Percentiles rank a stretch among this genome's conserved stretches.
phyloP scores from a whole-genome alignment of 2,888 invertebrate genomes.

The Aleiodes leptofemur region DNA sequence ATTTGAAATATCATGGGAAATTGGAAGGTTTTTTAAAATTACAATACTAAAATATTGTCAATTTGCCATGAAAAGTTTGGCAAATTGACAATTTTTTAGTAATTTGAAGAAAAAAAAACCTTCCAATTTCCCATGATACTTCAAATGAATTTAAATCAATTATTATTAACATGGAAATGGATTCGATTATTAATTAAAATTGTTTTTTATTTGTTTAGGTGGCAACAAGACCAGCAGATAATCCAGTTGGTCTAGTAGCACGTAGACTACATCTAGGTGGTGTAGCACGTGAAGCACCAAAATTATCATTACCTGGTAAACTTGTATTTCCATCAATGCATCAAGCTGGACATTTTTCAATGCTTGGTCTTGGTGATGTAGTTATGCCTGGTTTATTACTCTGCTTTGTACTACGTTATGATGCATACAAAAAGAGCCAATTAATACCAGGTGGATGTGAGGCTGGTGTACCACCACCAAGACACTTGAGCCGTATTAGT shows the following conservation, averaged over 20 bases:
- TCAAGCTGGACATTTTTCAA: slow-evolving; percentile 97
- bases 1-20: too few relatives aligned
- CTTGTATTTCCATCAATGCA: slow-evolving; percentile 98
- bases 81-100: too few relatives aligned
- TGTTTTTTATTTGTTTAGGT: slow-evolving; percentile 75
- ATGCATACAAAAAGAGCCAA: slow-evolving; percentile 96
- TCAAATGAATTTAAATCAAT: too few relatives aligned
- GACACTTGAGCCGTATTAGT: slow-evolving; percentile 80
- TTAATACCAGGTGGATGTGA: slow-evolving; percentile 79
- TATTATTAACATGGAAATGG: too few relatives aligned
- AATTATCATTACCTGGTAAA: slow-evolving; percentile 96
- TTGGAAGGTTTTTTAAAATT: too few relatives aligned
- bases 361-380: slow-evolving; percentile 91
- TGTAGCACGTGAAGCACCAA: slow-evolving; percentile 93
- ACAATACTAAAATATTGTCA: too few relatives aligned
- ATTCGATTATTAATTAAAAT: not conserved
- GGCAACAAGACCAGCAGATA: slow-evolving; percentile 90
- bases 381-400: slow-evolving; percentile 97
- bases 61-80: too few relatives aligned
- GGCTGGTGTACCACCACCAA: slow-evolving; percentile 79
- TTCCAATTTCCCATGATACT: too few relatives aligned
- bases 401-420: slow-evolving; percentile 97
- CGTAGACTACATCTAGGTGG: slow-evolving; percentile 94
- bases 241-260: slow-evolving; percentile 95
- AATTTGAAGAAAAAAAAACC: too few relatives aligned